Percentiles rank a stretch among this genome's conserved stretches.
phyloP scores from a whole-genome alignment of 2,888 invertebrate genomes.

The Geophilus truncorum region DNA sequence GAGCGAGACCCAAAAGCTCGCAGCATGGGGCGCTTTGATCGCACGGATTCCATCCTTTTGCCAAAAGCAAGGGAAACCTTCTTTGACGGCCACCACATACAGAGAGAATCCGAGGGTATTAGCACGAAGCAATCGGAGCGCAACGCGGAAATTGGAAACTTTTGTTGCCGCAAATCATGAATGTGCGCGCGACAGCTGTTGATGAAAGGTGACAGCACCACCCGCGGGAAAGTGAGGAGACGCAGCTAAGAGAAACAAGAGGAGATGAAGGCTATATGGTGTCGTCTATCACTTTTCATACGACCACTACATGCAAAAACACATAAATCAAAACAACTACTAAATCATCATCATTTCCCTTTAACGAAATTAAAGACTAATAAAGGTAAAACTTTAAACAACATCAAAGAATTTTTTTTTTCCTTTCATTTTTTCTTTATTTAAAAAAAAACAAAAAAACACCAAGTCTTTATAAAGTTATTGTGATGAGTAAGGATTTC shows the following conservation, averaged over 20 bases:
- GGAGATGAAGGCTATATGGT: not conserved
- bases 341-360: not conserved
- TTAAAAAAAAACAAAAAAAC: not conserved
- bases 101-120: conserved; percentile 17
- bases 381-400: too few species aligned
- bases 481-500: not conserved
- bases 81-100: conserved; percentile 15
- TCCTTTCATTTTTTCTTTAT: too few species aligned
- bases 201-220: conserved; percentile 24
- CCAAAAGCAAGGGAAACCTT: not conserved
- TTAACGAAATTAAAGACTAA: not conserved
- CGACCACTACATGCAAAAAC: not conserved
- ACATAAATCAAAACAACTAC: not conserved
- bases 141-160: conserved; percentile 23
- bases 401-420: too few species aligned
- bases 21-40: conserved; percentile 7
- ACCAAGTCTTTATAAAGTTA: not conserved
- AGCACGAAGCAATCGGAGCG: conserved; percentile 25
- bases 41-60: conserved; percentile 13
- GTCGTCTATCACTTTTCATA: conserved; percentile 14
- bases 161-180: conserved; percentile 27
- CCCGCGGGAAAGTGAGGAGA: conserved; percentile 13
- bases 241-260: not conserved
- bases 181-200: conserved; percentile 27
- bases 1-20: not conserved